Conservation (phyloP, 1,140 invertebrate genomes). For the Bombus breviceps region DNA sequence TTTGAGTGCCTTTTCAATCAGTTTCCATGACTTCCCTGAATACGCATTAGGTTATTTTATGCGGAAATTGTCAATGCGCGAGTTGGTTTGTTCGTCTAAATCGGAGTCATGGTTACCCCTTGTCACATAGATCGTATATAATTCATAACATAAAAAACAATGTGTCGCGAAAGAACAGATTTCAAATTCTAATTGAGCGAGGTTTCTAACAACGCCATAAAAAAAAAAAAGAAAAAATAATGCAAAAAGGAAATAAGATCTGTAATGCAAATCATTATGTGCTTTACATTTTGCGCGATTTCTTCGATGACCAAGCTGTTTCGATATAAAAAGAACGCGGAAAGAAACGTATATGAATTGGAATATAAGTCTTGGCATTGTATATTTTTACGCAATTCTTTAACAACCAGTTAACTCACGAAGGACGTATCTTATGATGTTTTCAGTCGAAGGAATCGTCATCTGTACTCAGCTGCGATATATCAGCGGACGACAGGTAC, state of each 20-base stretch:
- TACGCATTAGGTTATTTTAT: too few relatives aligned
- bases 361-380: background rate
- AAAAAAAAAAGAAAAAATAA: background rate
- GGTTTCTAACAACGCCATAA: too few relatives aligned
- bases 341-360: background rate
- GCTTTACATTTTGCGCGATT: background rate
- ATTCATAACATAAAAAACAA: background rate
- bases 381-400: background rate
- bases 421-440: constrained; percentile 56
- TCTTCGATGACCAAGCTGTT: background rate
- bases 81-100: too few relatives aligned
- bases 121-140: too few relatives aligned
- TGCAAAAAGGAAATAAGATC: too few relatives aligned
- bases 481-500: constrained; percentile 99
- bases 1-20: too few relatives aligned
- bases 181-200: background rate
- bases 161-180: background rate
- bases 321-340: background rate
- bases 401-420: background rate
- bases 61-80: too few relatives aligned
- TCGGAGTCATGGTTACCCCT: too few relatives aligned
- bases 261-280: too few relatives aligned
- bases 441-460: constrained; percentile 99
- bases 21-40: too few relatives aligned
- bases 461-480: constrained; percentile 99